These are phyloP conservation scores for Axis porcinus DNA, from an alignment of 2,113 vertebrate genomes.

Conservation along the genomic window DNA sequence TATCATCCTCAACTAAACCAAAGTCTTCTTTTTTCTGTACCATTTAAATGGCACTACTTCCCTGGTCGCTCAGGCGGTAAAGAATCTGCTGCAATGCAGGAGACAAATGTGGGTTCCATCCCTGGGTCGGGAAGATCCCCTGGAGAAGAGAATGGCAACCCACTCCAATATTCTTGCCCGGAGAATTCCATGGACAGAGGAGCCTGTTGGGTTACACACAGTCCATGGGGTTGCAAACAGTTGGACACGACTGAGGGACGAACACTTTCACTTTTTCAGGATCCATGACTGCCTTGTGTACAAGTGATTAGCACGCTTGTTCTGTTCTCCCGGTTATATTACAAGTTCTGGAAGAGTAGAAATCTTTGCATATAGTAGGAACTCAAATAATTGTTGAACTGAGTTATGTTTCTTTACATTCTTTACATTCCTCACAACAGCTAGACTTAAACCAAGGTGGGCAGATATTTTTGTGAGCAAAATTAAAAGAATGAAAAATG, in stretches of 20 bases:
- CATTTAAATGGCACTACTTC: neutral
- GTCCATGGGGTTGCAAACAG: neutral
- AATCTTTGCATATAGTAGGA: neutral
- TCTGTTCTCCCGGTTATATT: neutral
- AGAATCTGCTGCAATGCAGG: neutral
- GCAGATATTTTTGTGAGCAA: neutral
- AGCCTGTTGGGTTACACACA: neutral
- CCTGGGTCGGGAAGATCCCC: neutral
- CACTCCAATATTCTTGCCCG: neutral
- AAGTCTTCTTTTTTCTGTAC: neutral
- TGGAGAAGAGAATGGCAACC: neutral
- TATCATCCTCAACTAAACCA: neutral
- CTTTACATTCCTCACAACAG: neutral
- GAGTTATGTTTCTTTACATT: constrained; percentile 1
- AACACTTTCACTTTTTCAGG: neutral
- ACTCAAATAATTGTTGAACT: neutral
- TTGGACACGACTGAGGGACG: neutral
- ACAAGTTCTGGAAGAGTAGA: neutral
- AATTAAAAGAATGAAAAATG: neutral
- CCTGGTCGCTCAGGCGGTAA: neutral
- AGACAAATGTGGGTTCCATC: neutral
- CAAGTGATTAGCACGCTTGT: neutral
- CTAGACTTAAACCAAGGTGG: neutral
- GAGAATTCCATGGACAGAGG: neutral
- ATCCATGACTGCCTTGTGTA: neutral